Evolutionary conservation across 2,888 invertebrate species (phyloP).

Genomic region (Prenolepis imparis): DNA sequence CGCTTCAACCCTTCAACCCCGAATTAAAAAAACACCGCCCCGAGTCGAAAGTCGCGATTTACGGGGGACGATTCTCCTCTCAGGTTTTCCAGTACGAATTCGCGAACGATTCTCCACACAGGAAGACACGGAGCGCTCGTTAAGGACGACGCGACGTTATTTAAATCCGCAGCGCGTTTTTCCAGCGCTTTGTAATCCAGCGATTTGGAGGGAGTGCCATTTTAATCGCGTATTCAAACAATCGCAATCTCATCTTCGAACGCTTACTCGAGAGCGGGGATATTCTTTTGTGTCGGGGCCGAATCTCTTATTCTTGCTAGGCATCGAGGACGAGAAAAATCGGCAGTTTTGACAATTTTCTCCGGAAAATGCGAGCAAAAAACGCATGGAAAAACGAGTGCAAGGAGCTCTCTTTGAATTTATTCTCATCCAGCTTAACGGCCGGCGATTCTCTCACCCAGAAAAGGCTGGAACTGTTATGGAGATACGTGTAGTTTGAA

Average conservation of each 20-base stretch:
- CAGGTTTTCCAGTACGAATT: constrained; percentile 5
- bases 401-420: constrained; percentile 40
- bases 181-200: constrained; percentile 25
- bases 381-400: neutral
- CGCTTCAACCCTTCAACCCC: constrained; percentile 15
- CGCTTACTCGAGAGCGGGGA: neutral
- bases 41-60: constrained; percentile 25
- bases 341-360: constrained; percentile 19
- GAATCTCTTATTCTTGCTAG: neutral
- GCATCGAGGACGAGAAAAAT: constrained; percentile 21
- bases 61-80: neutral
- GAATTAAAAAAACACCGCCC: constrained; percentile 33
- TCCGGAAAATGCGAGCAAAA: neutral
- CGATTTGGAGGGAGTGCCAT: constrained; percentile 13
- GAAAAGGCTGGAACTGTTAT: neutral
- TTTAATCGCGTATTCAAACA: constrained; percentile 44
- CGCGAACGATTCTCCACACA: neutral
- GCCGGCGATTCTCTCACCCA: constrained; percentile 6
- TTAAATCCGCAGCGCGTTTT: constrained; percentile 42
- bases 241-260: constrained; percentile 14
- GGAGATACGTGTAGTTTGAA: constrained; percentile 28
- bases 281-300: neutral
- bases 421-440: constrained; percentile 32
- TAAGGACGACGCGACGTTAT: constrained; percentile 40
- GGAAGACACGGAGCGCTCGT: neutral